A percentile compares a stretch with the other conserved stretches of the same genome.
Conservation (phyloP, 2,113 vertebrate genomes). For the Tautogolabrus adspersus region DNA sequence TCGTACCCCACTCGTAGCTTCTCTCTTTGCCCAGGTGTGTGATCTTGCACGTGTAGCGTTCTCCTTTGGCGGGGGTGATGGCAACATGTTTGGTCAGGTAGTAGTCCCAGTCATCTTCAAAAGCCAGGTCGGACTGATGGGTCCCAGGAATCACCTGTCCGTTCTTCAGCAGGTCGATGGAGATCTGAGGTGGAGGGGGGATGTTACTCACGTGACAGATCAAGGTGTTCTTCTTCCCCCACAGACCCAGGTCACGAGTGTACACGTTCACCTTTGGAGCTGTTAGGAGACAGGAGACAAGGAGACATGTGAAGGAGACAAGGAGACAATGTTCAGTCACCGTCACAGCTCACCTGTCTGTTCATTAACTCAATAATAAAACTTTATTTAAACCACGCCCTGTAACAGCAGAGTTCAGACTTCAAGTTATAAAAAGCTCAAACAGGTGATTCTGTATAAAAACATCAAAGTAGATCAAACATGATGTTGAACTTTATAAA, state of each 20-base stretch:
- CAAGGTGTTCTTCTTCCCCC: slow-evolving; percentile 66
- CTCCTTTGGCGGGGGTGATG: slow-evolving; percentile 44
- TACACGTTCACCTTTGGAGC: slow-evolving; percentile 86
- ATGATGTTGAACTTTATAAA: background rate
- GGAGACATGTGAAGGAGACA: background rate
- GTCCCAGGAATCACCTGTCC: rapidly evolving
- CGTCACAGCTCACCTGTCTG: no score
- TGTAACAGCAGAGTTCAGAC: background rate
- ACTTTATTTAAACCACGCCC: background rate
- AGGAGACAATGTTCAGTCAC: background rate
- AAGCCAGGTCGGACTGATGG: slow-evolving; percentile 82
- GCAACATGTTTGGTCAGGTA: slow-evolving; percentile 72
- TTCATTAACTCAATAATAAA: background rate
- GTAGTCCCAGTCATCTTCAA: slow-evolving; percentile 86
- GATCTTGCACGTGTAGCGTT: slow-evolving; percentile 68
- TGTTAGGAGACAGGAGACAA: slow-evolving; percentile 30
- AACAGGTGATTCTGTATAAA: background rate
- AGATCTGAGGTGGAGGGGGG: slow-evolving; percentile 85
- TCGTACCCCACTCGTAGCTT: slow-evolving; percentile 74
- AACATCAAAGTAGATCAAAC: no score
- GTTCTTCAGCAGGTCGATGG: slow-evolving; percentile 74
- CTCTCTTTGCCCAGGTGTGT: rapidly evolving
- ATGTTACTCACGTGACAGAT: slow-evolving; percentile 84
- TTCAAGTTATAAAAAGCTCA: background rate
- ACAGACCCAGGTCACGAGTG: slow-evolving; percentile 23